These are phyloP conservation scores for Ricordea florida DNA, from an alignment of 92 coral and sea anemone species.

Conservation along the genomic window DNA sequence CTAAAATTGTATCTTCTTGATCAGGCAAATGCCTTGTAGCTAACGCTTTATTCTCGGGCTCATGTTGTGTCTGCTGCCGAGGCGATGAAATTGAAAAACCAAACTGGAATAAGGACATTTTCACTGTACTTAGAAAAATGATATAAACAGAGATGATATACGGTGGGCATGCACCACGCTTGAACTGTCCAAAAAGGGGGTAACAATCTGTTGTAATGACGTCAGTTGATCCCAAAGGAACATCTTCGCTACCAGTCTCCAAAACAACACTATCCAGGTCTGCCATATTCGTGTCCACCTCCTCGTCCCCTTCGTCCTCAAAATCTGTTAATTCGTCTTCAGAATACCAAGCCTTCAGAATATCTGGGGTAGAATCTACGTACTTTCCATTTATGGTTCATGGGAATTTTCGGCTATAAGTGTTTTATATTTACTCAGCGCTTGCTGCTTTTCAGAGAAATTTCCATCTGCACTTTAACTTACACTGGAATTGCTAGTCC, in stretches of 20 bases:
- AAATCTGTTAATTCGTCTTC: not conserved
- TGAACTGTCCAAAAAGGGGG: slow-evolving; percentile 14
- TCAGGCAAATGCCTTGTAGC: too few relatives aligned
- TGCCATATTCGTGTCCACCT: too few relatives aligned
- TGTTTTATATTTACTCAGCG: slow-evolving; percentile 55
- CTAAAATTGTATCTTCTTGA: too few relatives aligned
- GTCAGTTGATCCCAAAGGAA: too few relatives aligned
- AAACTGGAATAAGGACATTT: slow-evolving; percentile 48
- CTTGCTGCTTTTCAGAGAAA: slow-evolving; percentile 58
- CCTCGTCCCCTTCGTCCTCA: not conserved
- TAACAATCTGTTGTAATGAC: too few relatives aligned
- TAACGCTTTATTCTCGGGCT: slow-evolving; percentile 42
- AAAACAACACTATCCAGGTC: too few relatives aligned
- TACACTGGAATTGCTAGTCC: slow-evolving; percentile 55
- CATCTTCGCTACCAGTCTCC: too few relatives aligned
- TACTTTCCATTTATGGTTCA: slow-evolving; percentile 50
- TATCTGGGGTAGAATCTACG: slow-evolving; percentile 57
- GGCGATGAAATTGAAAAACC: slow-evolving; percentile 49
- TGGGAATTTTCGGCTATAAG: slow-evolving; percentile 46
- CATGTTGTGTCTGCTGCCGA: slow-evolving; percentile 48
- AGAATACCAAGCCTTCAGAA: slow-evolving; percentile 56
- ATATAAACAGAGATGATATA: slow-evolving; percentile 34
- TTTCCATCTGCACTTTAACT: slow-evolving; percentile 51
- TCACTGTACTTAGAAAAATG: slow-evolving; percentile 45
- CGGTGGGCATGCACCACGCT: slow-evolving; percentile 40